Percentiles rank a stretch among this genome's conserved stretches.
phyloP scores from a whole-genome alignment of 2,113 vertebrate species.

The Gadus macrocephalus region DNA sequence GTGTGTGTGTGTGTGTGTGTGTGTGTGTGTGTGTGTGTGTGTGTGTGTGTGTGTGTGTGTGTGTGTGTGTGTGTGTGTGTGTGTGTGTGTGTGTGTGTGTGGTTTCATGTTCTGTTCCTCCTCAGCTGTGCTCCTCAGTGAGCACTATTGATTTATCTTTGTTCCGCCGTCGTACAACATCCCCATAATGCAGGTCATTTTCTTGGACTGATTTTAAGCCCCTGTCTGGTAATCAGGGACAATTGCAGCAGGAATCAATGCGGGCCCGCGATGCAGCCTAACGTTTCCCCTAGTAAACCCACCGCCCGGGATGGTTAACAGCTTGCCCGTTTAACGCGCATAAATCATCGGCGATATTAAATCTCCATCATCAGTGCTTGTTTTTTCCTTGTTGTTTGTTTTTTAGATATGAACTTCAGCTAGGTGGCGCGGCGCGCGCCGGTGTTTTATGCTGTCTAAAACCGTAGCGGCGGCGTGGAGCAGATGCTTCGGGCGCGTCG shows the following conservation, averaged over 20 bases:
- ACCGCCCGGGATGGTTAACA: constrained; percentile 40
- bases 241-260: constrained; percentile 76
- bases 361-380: constrained; percentile 23
- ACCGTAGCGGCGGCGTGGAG: constrained; percentile 8
- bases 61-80: too few relatives aligned
- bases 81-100: too few relatives aligned
- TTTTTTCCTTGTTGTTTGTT: too few relatives aligned
- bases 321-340: constrained; percentile 43
- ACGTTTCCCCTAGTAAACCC: constrained; percentile 43
- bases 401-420: too few relatives aligned
- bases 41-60: too few relatives aligned
- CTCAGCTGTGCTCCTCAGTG: constrained; percentile 60
- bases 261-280: constrained; percentile 56
- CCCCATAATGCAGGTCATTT: constrained; percentile 74
- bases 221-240: constrained; percentile 78
- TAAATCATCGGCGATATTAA: constrained; percentile 36
- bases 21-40: too few relatives aligned
- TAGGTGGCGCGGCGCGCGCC: too few relatives aligned
- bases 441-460: too few relatives aligned
- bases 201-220: constrained; percentile 74
- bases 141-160: constrained; percentile 67
- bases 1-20: too few relatives aligned
- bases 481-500: constrained; percentile 51
- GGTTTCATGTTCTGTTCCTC: constrained; percentile 51
- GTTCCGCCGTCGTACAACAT: constrained; percentile 71